These are phyloP conservation scores for Venturia canescens DNA, from an alignment of 1,140 invertebrate species.

Conservation along the genomic window DNA sequence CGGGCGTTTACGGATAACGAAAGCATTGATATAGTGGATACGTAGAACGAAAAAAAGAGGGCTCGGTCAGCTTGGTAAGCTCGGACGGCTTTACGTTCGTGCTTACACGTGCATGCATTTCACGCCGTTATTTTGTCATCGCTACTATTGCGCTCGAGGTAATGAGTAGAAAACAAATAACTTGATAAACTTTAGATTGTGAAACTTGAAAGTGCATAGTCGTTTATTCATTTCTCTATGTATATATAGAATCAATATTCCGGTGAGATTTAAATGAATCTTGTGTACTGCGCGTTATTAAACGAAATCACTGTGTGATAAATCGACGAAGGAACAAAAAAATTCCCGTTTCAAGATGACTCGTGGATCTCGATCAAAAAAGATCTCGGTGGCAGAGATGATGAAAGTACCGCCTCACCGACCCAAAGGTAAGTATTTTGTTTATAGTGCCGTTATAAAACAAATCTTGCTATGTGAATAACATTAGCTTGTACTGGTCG, in stretches of 20 bases:
- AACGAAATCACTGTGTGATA: too few species aligned
- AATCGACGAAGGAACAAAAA: constrained; percentile 14
- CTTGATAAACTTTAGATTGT: background rate
- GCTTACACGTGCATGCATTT: background rate
- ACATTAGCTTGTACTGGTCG: too few species aligned
- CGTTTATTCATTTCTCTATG: background rate
- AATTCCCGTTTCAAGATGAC: constrained; percentile 40
- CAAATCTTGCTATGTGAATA: too few species aligned
- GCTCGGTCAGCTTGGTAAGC: too few species aligned
- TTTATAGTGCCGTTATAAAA: too few species aligned
- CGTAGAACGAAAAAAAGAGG: too few species aligned
- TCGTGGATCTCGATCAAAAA: constrained; percentile 47
- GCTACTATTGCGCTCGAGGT: background rate
- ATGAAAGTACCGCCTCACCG: constrained; percentile 57
- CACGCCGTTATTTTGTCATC: background rate
- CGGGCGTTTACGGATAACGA: too few species aligned
- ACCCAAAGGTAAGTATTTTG: constrained; percentile 64
- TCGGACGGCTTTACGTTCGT: too few species aligned
- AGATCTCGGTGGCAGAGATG: constrained; percentile 61
- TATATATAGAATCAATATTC: too few species aligned
- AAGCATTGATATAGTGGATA: too few species aligned
- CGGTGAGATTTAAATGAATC: too few species aligned
- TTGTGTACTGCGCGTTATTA: too few species aligned
- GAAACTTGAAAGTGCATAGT: background rate
- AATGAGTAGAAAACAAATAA: background rate